A percentile compares a stretch with the other conserved stretches of the same genome.
phyloP scores from a whole-genome alignment of 37 sponge, comb jelly and placozoan species.

The Oopsacas minuta region DNA sequence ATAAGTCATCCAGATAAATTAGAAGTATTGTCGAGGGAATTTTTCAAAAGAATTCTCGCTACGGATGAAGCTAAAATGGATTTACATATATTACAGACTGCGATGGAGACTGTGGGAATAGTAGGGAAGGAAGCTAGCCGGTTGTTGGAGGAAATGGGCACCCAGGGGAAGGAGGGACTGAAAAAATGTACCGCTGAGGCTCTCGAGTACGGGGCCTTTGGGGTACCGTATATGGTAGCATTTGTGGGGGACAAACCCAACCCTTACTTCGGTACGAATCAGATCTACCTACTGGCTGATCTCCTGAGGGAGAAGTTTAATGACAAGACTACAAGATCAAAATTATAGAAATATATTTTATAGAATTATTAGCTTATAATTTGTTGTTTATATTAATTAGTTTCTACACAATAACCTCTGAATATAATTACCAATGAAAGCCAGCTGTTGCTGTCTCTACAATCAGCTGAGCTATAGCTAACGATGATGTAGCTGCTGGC shows the following conservation, averaged over 20 bases:
- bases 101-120: not conserved
- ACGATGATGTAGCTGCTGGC: constrained; percentile 89
- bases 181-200: not conserved
- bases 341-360: not conserved
- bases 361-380: not conserved
- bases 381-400: not conserved
- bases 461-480: constrained; percentile 89
- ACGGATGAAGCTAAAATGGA: not conserved
- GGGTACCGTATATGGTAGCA: not conserved
- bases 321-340: not conserved
- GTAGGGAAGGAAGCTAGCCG: not conserved
- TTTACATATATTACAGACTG: not conserved
- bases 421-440: constrained; percentile 58
- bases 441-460: constrained; percentile 48
- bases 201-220: constrained; percentile 9
- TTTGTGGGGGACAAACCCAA: not conserved
- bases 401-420: too few relatives aligned
- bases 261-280: not conserved
- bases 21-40: not conserved
- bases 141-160: not conserved
- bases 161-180: not conserved
- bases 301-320: not conserved
- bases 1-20: not conserved
- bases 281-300: not conserved
- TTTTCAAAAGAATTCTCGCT: not conserved